Percentiles rank a stretch among this genome's conserved stretches.
Conservation (phyloP, 1,140 invertebrate genomes). For the Caenorhabditis briggsae region DNA sequence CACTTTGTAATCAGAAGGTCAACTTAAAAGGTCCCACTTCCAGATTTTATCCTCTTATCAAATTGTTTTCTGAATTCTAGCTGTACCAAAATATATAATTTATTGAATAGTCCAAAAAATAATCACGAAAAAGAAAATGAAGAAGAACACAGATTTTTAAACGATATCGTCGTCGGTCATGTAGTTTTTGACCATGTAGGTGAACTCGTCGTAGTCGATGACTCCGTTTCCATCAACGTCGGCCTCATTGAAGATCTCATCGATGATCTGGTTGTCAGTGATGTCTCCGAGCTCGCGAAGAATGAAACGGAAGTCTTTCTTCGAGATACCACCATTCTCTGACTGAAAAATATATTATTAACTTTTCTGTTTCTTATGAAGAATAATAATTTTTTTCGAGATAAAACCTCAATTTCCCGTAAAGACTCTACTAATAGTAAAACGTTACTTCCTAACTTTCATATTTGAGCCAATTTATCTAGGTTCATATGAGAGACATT, state of each 20-base stretch:
- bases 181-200: slow-evolving; percentile 68
- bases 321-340: slow-evolving; percentile 72
- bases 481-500: no score
- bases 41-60: no score
- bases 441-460: no score
- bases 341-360: slow-evolving; percentile 67
- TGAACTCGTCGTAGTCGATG: slow-evolving; percentile 69
- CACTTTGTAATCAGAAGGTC: no score
- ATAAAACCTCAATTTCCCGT: no score
- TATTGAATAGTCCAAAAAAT: background rate
- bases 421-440: no score
- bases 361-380: no score
- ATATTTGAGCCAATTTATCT: no score
- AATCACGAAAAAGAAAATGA: background rate
- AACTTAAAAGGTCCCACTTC: no score
- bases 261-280: slow-evolving; percentile 71
- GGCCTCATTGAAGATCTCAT: slow-evolving; percentile 72
- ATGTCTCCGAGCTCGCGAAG: slow-evolving; percentile 76
- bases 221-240: slow-evolving; percentile 68
- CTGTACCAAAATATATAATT: background rate
- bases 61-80: no score
- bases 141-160: slow-evolving; percentile 30
- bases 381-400: no score
- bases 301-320: slow-evolving; percentile 76
- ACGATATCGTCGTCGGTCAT: slow-evolving; percentile 67